Conservation (phyloP, 2,797 vertebrate genomes). For the Enteromius argenteus region DNA sequence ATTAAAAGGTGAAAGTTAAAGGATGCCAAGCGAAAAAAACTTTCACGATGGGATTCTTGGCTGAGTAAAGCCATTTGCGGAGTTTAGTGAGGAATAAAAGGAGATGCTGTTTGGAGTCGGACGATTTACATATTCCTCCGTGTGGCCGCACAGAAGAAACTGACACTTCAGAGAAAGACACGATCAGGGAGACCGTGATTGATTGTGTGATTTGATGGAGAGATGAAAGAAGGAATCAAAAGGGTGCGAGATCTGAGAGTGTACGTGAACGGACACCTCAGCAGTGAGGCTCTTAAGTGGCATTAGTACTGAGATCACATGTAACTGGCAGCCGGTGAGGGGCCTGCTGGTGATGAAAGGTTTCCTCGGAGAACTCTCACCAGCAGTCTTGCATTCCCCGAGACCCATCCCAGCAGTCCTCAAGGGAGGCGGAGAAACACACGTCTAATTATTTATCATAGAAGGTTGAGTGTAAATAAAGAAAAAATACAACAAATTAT, state of each 20-base stretch:
- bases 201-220: conserved; percentile 53
- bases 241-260: conserved; percentile 32
- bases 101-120: conserved; percentile 47
- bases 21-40: conserved; percentile 64
- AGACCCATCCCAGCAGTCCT: conserved; percentile 38
- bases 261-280: conserved; percentile 36
- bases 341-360: conserved; percentile 49
- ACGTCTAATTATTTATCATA: conserved; percentile 51
- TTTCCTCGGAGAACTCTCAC: conserved; percentile 31
- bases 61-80: conserved; percentile 63
- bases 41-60: conserved; percentile 65
- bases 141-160: conserved; percentile 49
- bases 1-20: conserved; percentile 70
- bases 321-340: conserved; percentile 41
- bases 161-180: conserved; percentile 59
- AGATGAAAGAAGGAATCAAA: conserved; percentile 55
- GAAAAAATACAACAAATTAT: conserved; percentile 32
- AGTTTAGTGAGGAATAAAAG: conserved; percentile 60
- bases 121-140: conserved; percentile 61
- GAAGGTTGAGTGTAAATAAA: conserved; percentile 43
- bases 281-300: conserved; percentile 43
- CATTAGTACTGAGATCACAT: conserved; percentile 44
- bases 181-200: conserved; percentile 52
- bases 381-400: conserved; percentile 32
- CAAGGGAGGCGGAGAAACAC: conserved; percentile 41